Evolutionary conservation across 2,888 invertebrate species (phyloP).

Genomic region (Stomorhina lunata): DNA sequence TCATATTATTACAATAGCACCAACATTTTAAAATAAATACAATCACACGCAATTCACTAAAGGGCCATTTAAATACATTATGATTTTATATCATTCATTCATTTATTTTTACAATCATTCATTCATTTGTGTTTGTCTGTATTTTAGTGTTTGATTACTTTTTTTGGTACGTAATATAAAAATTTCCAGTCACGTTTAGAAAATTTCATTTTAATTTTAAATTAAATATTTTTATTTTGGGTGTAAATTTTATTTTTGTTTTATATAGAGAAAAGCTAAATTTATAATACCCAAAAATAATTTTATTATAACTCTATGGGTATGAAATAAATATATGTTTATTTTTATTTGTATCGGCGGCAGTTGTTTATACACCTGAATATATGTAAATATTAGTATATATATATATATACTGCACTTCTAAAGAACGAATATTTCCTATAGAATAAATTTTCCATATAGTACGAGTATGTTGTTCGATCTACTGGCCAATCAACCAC

Average conservation of each 20-base stretch:
- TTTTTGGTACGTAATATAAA: neutral
- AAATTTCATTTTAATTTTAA: constrained; percentile 57
- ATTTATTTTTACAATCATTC: constrained; percentile 19
- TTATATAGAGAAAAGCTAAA: neutral
- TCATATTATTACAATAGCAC: neutral
- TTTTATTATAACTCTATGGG: neutral
- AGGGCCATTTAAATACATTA: constrained; percentile 49
- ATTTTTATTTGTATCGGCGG: constrained; percentile 18
- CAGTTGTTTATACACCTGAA: too few species aligned
- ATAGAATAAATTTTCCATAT: too few species aligned
- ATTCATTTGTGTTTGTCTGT: constrained; percentile 34
- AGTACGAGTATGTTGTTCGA: too few species aligned
- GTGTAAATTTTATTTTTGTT: neutral
- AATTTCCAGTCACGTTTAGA: constrained; percentile 52
- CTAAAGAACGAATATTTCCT: too few species aligned
- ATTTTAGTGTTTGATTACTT: neutral
- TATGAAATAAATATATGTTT: neutral
- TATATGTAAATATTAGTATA: too few species aligned
- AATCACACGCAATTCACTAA: constrained; percentile 48
- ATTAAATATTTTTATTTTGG: constrained; percentile 31
- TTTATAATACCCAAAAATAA: constrained; percentile 21
- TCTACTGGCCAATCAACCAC: too few species aligned
- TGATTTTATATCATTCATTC: constrained; percentile 41
- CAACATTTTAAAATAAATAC: too few species aligned
- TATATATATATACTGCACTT: too few species aligned